Conservation (phyloP, 2,888 invertebrate genomes). For the Hemaris fuciformis region DNA sequence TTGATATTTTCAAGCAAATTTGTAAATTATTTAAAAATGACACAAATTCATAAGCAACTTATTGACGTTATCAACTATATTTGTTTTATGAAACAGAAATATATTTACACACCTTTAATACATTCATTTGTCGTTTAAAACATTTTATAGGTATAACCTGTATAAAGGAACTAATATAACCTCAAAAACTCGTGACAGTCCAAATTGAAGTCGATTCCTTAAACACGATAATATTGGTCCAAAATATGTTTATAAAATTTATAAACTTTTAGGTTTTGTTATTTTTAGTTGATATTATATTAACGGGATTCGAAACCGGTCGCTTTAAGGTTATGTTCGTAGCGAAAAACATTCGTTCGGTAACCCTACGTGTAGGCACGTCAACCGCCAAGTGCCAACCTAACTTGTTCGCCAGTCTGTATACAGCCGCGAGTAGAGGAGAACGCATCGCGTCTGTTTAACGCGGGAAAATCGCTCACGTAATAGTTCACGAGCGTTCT, state of each 20-base stretch:
- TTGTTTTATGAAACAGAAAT: neutral
- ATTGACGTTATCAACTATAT: neutral
- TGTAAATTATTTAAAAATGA: no score
- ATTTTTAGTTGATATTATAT: conserved; percentile 52
- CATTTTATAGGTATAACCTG: neutral
- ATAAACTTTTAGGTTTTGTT: conserved; percentile 26
- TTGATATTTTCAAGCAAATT: no score
- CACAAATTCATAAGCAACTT: neutral
- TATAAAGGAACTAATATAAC: neutral
- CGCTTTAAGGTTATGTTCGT: conserved; percentile 47
- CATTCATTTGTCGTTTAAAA: neutral
- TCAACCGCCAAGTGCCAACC: conserved; percentile 30
- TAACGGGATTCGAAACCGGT: conserved; percentile 54
- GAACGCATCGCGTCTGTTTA: conserved; percentile 47
- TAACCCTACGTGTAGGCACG: conserved; percentile 22
- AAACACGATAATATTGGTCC: neutral
- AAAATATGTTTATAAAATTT: conserved; percentile 8
- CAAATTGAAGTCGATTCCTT: neutral
- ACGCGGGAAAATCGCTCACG: conserved; percentile 57
- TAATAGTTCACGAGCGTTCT: conserved; percentile 30
- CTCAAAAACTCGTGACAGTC: neutral
- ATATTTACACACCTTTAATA: neutral
- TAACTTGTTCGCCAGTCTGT: conserved; percentile 40
- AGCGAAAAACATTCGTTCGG: conserved; percentile 34
- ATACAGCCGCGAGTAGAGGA: conserved; percentile 35